These are phyloP conservation scores for Chymomyza procnemis DNA, from an alignment of 2,888 invertebrate species.

Conservation along the genomic window DNA sequence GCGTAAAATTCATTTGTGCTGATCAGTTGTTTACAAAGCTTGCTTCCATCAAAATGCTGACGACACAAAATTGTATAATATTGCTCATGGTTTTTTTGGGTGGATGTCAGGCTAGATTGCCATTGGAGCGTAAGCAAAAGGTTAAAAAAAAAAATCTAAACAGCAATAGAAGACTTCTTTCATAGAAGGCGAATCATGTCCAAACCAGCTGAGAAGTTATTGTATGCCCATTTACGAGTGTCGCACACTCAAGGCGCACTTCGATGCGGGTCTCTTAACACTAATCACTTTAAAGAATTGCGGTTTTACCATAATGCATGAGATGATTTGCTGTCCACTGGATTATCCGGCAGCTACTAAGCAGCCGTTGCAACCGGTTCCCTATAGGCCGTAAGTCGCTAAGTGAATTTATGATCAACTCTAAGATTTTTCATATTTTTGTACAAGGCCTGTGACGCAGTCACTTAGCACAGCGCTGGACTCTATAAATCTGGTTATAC, in stretches of 20 bases:
- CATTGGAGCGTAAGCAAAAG: no score
- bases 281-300: slow-evolving; percentile 4
- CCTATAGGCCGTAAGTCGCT: background rate
- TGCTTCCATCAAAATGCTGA: no score
- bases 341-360: no score
- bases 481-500: slow-evolving; percentile 5
- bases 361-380: no score
- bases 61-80: no score
- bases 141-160: no score
- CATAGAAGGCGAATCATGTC: slow-evolving; percentile 9
- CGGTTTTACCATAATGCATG: background rate
- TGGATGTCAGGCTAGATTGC: no score
- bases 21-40: no score
- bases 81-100: no score
- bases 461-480: background rate
- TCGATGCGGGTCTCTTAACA: background rate
- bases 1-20: no score
- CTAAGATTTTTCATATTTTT: background rate
- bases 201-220: background rate
- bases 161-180: background rate
- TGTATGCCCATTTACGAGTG: background rate
- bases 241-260: background rate
- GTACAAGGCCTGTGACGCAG: background rate
- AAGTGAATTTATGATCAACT: background rate
- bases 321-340: slow-evolving; percentile 29